Evolutionary conservation across 2,113 vertebrate species (phyloP), one percentile per base, ranked within the genome.

Genomic region (Hiodon alosoides): DNA sequence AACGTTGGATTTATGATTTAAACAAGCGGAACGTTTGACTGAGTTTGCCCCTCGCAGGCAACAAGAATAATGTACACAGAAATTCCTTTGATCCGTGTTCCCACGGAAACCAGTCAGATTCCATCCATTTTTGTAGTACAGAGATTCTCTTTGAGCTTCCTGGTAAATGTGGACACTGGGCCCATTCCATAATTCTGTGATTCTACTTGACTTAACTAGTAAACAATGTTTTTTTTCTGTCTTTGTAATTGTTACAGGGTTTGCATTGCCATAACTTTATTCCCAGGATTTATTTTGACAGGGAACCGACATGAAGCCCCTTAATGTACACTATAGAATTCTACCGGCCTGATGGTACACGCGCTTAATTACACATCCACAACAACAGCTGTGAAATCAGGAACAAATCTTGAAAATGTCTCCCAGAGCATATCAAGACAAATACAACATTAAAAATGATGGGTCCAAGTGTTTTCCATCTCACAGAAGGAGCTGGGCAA

Each of bases 391-490:
- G 72, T 52, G 48, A 11, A 73, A 52, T 64, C 47, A 73, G 52
- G 48, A 50, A 68, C 46, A 68, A 64, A 64, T 7, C 61, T 17
- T 59, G 58, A 4, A 31, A 59, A 59, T 59, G 58, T 59, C 14
- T 59, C 58, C 4, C 58, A 16, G 61, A 64, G 17, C 61, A 5
- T 59, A 48, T 71, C 70, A 58, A 14, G 13, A 17, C 31, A 59
- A 59, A 52, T 60, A 50, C 69, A 71, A 60, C 57, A 59, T 59
- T 58, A 48, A 71, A 69, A 48, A 59, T 55, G 17, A 58, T 50
- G 10, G 7, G 54, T 17, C n/a, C 73, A 67, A 55, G 17, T 67
- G 64, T 50, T 68, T 65, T 59, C 65, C 65, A 75, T 75, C 54
- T 67, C 51, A 6, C 16, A 13, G 14, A 73, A 50, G 61, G 51